phyloP scores from a whole-genome alignment of 2,113 vertebrate species.

The Cyprinodon variegatus region DNA sequence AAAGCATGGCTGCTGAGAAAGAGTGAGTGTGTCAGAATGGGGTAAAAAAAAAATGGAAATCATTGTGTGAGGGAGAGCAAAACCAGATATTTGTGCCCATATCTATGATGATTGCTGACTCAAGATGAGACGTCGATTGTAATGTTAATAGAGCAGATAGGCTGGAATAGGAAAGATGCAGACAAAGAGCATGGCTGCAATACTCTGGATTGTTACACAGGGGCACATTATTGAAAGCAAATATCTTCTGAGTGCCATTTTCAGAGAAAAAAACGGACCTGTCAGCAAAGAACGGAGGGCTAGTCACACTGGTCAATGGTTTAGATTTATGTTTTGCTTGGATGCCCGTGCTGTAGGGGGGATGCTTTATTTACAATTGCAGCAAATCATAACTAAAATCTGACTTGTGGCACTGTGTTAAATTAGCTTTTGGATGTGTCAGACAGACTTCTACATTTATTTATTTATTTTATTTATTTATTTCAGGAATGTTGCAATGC shows the following conservation, averaged over 20 bases:
- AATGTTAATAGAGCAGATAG: slow-evolving; percentile 43
- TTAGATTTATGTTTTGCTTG: slow-evolving; percentile 64
- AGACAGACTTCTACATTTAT: slow-evolving; percentile 16
- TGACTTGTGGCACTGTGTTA: slow-evolving; percentile 51
- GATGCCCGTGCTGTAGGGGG: slow-evolving; percentile 49
- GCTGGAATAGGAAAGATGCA: slow-evolving; percentile 23
- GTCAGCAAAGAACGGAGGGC: slow-evolving; percentile 32
- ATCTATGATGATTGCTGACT: slow-evolving; percentile 43
- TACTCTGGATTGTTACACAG: slow-evolving; percentile 42
- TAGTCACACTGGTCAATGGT: slow-evolving; percentile 56
- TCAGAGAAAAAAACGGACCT: slow-evolving; percentile 52
- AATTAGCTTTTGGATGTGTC: slow-evolving; percentile 46
- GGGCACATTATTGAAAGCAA: slow-evolving; percentile 37
- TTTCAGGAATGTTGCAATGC: background rate
- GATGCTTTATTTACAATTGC: slow-evolving; percentile 57
- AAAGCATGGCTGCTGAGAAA: slow-evolving; percentile 57
- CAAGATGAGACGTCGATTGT: slow-evolving; percentile 46
- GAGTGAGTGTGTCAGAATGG: slow-evolving; percentile 27
- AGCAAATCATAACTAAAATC: slow-evolving; percentile 55
- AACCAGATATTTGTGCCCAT: slow-evolving; percentile 30
- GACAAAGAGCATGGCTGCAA: slow-evolving; percentile 11
- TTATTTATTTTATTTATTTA: background rate
- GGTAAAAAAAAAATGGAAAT: slow-evolving; percentile 40
- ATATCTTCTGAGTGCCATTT: slow-evolving; percentile 49
- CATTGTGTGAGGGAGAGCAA: slow-evolving; percentile 33